Evolutionary conservation across 37 sponge, comb jelly and placozoan species (phyloP).

Genomic region (Diacarnus erythraeanus): DNA sequence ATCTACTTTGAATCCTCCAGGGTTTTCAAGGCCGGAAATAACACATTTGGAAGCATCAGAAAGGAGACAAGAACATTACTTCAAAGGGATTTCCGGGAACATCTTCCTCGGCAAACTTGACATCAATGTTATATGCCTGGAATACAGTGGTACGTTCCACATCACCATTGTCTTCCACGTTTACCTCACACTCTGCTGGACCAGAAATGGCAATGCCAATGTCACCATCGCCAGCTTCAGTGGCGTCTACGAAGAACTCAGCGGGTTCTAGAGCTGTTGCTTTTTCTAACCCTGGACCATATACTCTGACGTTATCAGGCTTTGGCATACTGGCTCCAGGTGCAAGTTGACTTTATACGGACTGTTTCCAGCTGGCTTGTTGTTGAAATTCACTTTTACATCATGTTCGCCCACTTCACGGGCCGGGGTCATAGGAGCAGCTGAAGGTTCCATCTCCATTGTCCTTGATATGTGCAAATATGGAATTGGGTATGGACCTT

Average conservation of each 20-base stretch:
- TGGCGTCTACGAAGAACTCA: constrained; percentile 72
- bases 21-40: constrained; percentile 27
- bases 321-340: constrained; percentile 52
- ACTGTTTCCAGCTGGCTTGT: constrained; percentile 49
- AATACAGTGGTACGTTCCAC: constrained; percentile 40
- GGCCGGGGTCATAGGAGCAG: constrained; percentile 67
- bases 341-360: constrained; percentile 64
- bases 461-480: constrained; percentile 22
- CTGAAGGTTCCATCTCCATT: constrained; percentile 39
- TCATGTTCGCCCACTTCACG: constrained; percentile 42
- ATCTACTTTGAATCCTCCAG: constrained; percentile 56
- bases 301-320: constrained; percentile 59
- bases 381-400: constrained; percentile 60
- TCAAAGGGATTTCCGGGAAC: constrained; percentile 81
- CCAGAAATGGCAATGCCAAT: constrained; percentile 60
- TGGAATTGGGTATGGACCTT: no score
- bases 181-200: constrained; percentile 45
- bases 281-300: constrained; percentile 86
- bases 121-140: constrained; percentile 74
- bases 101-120: constrained; percentile 75
- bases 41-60: constrained; percentile 82
- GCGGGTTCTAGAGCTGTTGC: constrained; percentile 55
- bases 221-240: constrained; percentile 79
- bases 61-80: constrained; percentile 36
- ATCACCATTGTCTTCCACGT: constrained; percentile 26